Conservation (phyloP, 2,888 invertebrate genomes). For the Leptopilina drosophilae region DNA sequence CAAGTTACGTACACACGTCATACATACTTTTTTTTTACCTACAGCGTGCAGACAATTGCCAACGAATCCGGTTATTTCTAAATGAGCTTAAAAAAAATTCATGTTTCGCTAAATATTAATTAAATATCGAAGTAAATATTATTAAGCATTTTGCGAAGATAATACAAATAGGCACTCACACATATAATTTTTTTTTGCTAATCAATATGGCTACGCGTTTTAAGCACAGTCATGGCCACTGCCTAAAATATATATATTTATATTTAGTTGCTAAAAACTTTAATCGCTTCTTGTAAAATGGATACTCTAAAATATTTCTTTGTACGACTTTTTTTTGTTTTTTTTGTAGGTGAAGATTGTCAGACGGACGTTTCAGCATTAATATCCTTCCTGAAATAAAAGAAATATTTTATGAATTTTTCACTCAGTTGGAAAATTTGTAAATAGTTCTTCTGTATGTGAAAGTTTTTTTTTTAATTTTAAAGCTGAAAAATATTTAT, state of each 20-base stretch:
- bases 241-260: constrained; percentile 68
- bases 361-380: constrained; percentile 77
- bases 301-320: constrained; percentile 74
- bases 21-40: constrained; percentile 23
- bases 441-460: too few relatives aligned
- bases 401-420: constrained; percentile 2
- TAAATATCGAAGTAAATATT: constrained; percentile 48
- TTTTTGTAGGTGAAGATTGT: constrained; percentile 67
- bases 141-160: constrained; percentile 54
- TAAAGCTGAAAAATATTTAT: too few relatives aligned
- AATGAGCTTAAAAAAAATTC: neutral
- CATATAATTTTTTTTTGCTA: constrained; percentile 67
- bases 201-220: constrained; percentile 74
- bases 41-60: constrained; percentile 53
- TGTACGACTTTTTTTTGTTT: constrained; percentile 70
- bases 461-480: too few relatives aligned
- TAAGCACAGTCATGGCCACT: constrained; percentile 76
- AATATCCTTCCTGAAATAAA: constrained; percentile 76
- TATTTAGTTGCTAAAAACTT: constrained; percentile 51
- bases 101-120: constrained; percentile 40
- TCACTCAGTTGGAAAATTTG: neutral
- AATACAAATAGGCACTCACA: constrained; percentile 75
- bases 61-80: constrained; percentile 54
- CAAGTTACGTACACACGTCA: constrained; percentile 3
- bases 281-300: constrained; percentile 65